Evolutionary conservation across 2,113 vertebrate species (phyloP).

Genomic region (Oenanthe oenanthe): DNA sequence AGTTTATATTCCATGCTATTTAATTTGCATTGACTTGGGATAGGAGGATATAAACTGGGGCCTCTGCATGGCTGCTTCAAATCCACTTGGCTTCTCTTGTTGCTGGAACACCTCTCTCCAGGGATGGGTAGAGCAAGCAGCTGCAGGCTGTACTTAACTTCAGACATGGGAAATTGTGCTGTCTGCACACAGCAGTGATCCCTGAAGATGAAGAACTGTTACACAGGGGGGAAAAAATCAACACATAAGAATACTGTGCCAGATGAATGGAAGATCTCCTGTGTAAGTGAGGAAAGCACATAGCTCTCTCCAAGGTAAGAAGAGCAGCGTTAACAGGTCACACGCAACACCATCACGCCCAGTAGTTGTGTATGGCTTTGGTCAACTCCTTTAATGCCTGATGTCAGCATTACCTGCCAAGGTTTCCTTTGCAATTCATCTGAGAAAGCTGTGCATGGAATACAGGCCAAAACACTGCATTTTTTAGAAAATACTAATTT

Average conservation of each 20-base stretch:
- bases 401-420: not conserved
- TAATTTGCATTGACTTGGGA: not conserved
- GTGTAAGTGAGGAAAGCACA: not conserved
- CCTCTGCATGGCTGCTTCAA: not conserved
- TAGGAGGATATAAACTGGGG: not conserved
- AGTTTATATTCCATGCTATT: not conserved
- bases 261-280: not conserved
- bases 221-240: fast-evolving
- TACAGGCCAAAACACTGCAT: not conserved
- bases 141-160: not conserved
- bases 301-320: not conserved
- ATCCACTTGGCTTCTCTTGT: not conserved
- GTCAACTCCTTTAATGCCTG: not conserved
- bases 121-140: not conserved
- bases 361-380: not conserved
- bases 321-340: not conserved
- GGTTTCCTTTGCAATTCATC: not conserved
- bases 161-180: not conserved
- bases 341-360: not conserved
- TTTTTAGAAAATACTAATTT: not conserved
- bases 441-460: not conserved
- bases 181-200: not conserved
- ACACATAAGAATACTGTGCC: not conserved
- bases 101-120: not conserved
- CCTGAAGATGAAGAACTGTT: not conserved